Evolutionary conservation across 2,888 invertebrate genomes (phyloP).

Genomic region (Scaptomyza polygonia): DNA sequence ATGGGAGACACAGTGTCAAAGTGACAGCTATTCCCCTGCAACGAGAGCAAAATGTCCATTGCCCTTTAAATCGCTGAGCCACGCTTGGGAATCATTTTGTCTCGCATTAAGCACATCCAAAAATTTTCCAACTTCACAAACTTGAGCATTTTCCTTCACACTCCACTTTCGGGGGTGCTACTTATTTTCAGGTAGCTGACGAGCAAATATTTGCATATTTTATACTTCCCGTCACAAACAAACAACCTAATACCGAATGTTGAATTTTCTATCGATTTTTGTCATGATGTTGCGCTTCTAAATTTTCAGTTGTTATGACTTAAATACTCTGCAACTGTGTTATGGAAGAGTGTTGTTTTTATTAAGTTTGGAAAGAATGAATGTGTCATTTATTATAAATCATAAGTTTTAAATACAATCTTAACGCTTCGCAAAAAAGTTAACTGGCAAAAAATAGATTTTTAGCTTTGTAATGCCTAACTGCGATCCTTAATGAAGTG

Average conservation of each 20-base stretch:
- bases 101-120: constrained; percentile 29
- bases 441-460: too few species aligned
- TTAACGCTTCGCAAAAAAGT: too few species aligned
- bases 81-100: constrained; percentile 45
- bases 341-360: neutral
- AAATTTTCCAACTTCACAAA: constrained; percentile 52
- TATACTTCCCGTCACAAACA: constrained; percentile 70
- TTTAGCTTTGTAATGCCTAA: too few species aligned
- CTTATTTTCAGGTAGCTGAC: constrained; percentile 74
- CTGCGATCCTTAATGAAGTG: too few species aligned
- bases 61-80: constrained; percentile 44
- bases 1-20: constrained; percentile 45
- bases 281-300: constrained; percentile 32
- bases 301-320: constrained; percentile 13
- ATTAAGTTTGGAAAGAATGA: too few species aligned
- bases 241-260: constrained; percentile 70
- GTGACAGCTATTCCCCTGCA: constrained; percentile 57
- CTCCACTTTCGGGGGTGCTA: constrained; percentile 1
- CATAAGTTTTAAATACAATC: too few species aligned
- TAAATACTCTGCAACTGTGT: constrained; percentile 23
- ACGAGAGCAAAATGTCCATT: constrained; percentile 22
- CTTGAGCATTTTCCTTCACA: constrained; percentile 49
- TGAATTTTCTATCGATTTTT: constrained; percentile 74
- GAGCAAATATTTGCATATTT: constrained; percentile 76
- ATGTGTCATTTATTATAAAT: too few species aligned